Percentiles rank a stretch among this genome's conserved stretches.
Evolutionary conservation across 2,888 invertebrate genomes (phyloP).

Genomic region (Erebia epiphron): DNA sequence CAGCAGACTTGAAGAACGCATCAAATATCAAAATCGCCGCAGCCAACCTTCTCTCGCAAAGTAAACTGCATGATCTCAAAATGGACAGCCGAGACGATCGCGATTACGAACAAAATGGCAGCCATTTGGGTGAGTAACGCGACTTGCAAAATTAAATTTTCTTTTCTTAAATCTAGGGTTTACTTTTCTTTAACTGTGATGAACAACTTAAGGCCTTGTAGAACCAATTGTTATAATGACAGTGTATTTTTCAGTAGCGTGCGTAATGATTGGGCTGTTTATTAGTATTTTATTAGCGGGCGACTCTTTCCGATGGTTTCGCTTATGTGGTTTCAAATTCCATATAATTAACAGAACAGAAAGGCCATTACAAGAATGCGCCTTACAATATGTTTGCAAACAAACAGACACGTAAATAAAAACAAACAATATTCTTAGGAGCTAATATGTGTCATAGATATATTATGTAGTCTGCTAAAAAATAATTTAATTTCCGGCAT

Average conservation of each 20-base stretch:
- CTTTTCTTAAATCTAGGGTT: background rate
- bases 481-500: too few relatives aligned
- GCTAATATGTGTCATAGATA: too few relatives aligned
- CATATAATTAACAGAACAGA: slow-evolving; percentile 7
- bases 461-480: too few relatives aligned
- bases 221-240: background rate
- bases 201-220: background rate
- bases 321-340: slow-evolving; percentile 12
- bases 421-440: too few relatives aligned
- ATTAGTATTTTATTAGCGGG: slow-evolving; percentile 8
- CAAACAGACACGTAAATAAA: background rate
- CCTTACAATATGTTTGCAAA: background rate
- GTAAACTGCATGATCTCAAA: slow-evolving; percentile 71
- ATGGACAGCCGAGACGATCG: slow-evolving; percentile 64
- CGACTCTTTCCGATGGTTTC: background rate
- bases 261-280: slow-evolving; percentile 4
- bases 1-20: slow-evolving; percentile 81
- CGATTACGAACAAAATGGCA: slow-evolving; percentile 66
- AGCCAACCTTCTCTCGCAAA: slow-evolving; percentile 75
- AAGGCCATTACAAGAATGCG: background rate
- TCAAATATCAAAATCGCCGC: slow-evolving; percentile 80
- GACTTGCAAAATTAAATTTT: slow-evolving; percentile 9
- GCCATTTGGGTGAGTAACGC: slow-evolving; percentile 65
- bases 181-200: background rate
- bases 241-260: slow-evolving; percentile 1